Evolutionary conservation across 2,113 vertebrate genomes (phyloP).

Genomic region (Emydura subglobosa): DNA sequence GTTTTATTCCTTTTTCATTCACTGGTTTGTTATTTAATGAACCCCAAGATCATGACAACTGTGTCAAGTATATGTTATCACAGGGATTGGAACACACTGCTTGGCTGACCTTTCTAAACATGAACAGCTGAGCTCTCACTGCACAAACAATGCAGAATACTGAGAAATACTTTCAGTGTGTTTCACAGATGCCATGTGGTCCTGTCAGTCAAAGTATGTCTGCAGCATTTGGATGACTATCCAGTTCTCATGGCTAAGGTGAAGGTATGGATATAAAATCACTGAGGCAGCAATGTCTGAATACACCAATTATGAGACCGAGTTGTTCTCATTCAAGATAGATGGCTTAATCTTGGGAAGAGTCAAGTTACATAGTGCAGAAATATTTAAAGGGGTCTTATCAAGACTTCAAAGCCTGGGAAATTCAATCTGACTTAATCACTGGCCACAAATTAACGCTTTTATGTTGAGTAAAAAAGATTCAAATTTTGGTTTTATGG

Average conservation of each 20-base stretch:
- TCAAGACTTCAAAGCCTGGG: background rate
- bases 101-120: background rate
- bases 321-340: background rate
- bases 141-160: accelerated
- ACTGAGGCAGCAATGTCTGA: accelerated
- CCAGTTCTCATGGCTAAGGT: background rate
- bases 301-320: background rate
- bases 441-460: background rate
- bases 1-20: too few relatives aligned
- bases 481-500: background rate
- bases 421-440: background rate
- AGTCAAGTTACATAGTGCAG: accelerated
- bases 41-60: too few relatives aligned
- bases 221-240: accelerated
- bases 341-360: background rate
- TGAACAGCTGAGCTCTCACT: accelerated
- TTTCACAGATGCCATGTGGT: accelerated
- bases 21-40: too few relatives aligned
- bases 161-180: accelerated
- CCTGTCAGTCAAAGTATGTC: background rate
- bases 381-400: accelerated
- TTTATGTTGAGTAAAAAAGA: background rate
- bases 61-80: background rate
- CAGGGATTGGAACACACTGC: accelerated
- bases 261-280: background rate